These are phyloP conservation scores for Drosophila bifasciata DNA, from an alignment of 1,140 invertebrate genomes.

Conservation along the genomic window DNA sequence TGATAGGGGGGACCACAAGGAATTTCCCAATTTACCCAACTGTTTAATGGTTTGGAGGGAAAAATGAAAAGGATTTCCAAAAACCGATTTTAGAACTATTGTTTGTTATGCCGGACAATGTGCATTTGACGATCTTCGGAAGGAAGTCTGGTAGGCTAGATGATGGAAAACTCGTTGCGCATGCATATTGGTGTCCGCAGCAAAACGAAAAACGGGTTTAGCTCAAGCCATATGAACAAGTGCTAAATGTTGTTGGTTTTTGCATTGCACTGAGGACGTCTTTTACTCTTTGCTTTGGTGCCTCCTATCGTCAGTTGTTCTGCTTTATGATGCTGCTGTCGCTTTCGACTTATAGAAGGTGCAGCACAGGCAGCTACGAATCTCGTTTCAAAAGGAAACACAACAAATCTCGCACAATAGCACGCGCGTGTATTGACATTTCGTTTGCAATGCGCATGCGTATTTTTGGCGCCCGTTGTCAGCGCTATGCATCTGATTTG, in stretches of 20 bases:
- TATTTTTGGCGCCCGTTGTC: conserved; percentile 40
- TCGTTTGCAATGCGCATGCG: conserved; percentile 60
- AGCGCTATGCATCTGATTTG: conserved; percentile 35
- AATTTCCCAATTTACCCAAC: too few species aligned
- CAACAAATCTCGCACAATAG: conserved; percentile 36
- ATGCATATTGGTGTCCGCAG: conserved; percentile 6
- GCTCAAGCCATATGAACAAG: conserved; percentile 52
- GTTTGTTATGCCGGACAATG: neutral
- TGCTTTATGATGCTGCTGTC: conserved; percentile 30
- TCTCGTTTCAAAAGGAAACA: conserved; percentile 48
- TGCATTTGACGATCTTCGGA: neutral
- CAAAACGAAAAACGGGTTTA: conserved; percentile 59
- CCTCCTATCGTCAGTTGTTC: conserved; percentile 26
- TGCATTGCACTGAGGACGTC: conserved; percentile 50
- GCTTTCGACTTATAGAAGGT: conserved; percentile 58
- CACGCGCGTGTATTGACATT: conserved; percentile 35
- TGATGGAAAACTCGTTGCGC: neutral
- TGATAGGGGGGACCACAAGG: too few species aligned
- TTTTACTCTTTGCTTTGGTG: conserved; percentile 41
- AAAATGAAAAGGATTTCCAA: too few species aligned
- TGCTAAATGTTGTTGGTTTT: conserved; percentile 36
- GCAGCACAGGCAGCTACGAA: conserved; percentile 43
- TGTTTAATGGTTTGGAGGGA: neutral
- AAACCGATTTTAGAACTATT: too few species aligned
- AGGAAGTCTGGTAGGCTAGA: neutral